Base-by-base conservation (phyloP, 2,113 vertebrate genomes). In the Neotragus pygmaeus region DNA sequence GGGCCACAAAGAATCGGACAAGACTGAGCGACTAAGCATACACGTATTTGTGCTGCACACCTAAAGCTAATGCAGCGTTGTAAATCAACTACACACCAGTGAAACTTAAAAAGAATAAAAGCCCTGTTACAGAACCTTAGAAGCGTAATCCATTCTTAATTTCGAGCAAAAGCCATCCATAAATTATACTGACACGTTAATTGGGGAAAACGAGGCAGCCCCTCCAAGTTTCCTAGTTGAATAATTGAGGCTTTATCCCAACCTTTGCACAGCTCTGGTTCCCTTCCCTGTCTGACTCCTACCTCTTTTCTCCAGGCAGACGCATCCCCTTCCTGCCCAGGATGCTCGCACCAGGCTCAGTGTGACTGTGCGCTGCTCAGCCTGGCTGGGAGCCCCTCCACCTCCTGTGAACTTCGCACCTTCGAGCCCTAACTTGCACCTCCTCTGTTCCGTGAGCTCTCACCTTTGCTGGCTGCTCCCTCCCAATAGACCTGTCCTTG, bases 21-120 rank as follows among this genome's bases (percentile, higher is more conserved):
- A 36, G n/a, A 36, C n/a, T 12, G 66, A 23, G 19, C 66, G 6
- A 12, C 66, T 70, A 70, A 39, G 66, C n/a, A 23, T 19, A 39
- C 23, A 6, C 0, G 9, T 70, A 1, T 23, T 6, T 0, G 5
- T 12, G 19, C n/a, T 39, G n/a, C 9, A 8, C 25, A 45, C 4
- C 73, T 45, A 16, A 28, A 16, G 45, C 14, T 28, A 5, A 77
- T 14, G 7, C 39, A 77, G 15, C 4, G 0, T 5, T 77, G 43
- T 28, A 47, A 77, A 47, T 47, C 73, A 28, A 2, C 43, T 16
- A 9, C 14, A 77, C 43, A 28, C 14, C 73, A 47, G 27, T 16
- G 19, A 86, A 28, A 16, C 17, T 9, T 70, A 17, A 77, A 77
- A 16, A 28, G 39, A 4, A 77, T 45, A 28, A 45, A 2, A 75